Conservation (phyloP, 2,888 invertebrate genomes). For the Aquatica leii region DNA sequence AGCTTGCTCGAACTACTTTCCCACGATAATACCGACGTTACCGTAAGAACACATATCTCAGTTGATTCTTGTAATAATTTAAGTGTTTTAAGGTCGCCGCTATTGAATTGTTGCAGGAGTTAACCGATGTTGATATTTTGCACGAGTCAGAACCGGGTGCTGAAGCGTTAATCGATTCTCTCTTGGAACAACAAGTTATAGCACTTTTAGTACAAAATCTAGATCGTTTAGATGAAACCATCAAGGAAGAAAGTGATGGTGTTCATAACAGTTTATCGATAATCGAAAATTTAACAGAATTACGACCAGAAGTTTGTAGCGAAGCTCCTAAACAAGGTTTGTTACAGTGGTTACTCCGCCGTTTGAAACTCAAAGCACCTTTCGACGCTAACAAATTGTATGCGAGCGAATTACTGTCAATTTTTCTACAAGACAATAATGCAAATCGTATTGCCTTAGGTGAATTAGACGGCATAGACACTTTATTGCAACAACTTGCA, state of each 20-base stretch:
- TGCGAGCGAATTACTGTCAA: conserved; percentile 94
- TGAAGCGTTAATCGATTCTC: conserved; percentile 83
- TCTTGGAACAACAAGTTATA: conserved; percentile 90
- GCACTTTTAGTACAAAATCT: conserved; percentile 92
- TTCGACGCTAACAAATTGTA: conserved; percentile 97
- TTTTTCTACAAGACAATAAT: conserved; percentile 89
- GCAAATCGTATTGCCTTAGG: conserved; percentile 84
- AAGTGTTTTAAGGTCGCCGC: conserved; percentile 56
- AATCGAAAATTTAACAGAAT: conserved; percentile 94
- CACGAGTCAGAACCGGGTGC: conserved; percentile 93
- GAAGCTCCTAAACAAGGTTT: conserved; percentile 93
- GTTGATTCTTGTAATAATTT: conserved; percentile 10
- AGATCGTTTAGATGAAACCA: conserved; percentile 89
- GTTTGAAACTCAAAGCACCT: conserved; percentile 86
- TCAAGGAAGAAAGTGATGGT: conserved; percentile 95
- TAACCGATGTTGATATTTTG: conserved; percentile 96
- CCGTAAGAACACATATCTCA: conserved; percentile 48
- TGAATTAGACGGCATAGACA: conserved; percentile 96
- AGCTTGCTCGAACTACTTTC: conserved; percentile 91
- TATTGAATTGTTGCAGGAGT: conserved; percentile 75
- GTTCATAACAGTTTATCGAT: conserved; percentile 91
- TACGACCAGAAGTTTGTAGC: conserved; percentile 81
- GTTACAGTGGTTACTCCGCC: conserved; percentile 89
- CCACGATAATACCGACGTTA: conserved; percentile 95
- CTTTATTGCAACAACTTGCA: conserved; percentile 92